Conservation (phyloP, 2,797 vertebrate species). For the Podarcis lilfordi region DNA sequence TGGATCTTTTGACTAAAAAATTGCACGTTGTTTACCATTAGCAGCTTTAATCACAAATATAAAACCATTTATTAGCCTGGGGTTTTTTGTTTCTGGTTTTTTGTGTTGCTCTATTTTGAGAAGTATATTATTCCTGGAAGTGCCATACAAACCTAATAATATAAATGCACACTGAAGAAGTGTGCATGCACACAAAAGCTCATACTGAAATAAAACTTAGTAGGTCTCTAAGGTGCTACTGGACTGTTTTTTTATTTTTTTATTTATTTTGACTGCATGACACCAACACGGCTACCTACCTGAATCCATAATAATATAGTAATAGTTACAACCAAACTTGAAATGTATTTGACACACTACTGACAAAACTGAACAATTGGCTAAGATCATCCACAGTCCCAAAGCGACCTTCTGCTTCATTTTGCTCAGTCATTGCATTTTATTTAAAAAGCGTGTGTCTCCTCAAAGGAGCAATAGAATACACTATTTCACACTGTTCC, state of each 20-base stretch:
- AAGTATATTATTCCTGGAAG: not conserved
- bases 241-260: no score
- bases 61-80: not conserved
- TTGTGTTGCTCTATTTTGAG: not conserved
- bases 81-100: not conserved
- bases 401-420: not conserved
- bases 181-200: no score
- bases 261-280: no score
- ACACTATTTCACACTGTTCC: not conserved
- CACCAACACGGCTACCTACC: no score
- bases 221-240: no score
- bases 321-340: not conserved
- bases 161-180: not conserved
- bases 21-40: not conserved
- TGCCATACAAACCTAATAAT: constrained; percentile 10
- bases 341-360: not conserved
- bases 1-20: not conserved
- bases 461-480: not conserved
- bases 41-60: constrained; percentile 3
- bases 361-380: not conserved
- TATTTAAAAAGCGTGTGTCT: not conserved
- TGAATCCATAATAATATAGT: no score
- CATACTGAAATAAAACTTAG: no score
- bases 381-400: not conserved
- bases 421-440: not conserved